Conservation (phyloP, 2,113 vertebrate species). For the Puffinus mauretanicus region DNA sequence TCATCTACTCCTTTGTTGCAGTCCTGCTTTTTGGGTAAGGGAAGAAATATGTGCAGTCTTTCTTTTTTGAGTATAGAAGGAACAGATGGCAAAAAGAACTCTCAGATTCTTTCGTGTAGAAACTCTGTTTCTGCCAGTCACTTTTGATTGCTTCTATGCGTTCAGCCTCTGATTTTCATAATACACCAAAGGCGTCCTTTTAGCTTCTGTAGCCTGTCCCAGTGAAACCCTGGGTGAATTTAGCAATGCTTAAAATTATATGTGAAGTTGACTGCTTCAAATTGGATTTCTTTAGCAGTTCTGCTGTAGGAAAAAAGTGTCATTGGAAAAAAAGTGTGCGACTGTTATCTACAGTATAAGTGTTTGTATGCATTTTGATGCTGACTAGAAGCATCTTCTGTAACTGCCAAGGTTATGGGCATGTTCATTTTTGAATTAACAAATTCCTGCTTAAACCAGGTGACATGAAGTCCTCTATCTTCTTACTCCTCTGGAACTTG, state of each 20-base stretch:
- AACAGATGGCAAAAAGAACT: background rate
- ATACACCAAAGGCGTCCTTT: background rate
- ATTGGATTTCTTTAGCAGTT: background rate
- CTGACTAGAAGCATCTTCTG: background rate
- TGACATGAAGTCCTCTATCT: background rate
- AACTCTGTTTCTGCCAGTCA: background rate
- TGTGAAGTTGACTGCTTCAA: background rate
- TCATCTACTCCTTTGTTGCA: background rate
- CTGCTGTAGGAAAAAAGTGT: background rate
- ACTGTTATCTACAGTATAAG: background rate
- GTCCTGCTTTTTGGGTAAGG: background rate
- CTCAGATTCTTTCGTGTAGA: background rate
- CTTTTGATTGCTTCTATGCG: background rate
- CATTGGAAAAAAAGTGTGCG: background rate
- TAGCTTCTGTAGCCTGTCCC: background rate
- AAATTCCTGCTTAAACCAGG: background rate
- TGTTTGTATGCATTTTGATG: background rate
- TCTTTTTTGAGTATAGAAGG: background rate
- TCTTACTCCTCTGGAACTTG: background rate
- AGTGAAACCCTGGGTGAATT: background rate
- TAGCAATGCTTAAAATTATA: background rate
- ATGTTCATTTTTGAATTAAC: background rate
- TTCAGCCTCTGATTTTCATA: background rate
- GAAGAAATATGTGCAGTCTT: background rate
- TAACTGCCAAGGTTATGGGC: background rate